These are phyloP conservation scores for Dipodomys ordii DNA, from an alignment of 2,113 vertebrate genomes.

Conservation along the genomic window DNA sequence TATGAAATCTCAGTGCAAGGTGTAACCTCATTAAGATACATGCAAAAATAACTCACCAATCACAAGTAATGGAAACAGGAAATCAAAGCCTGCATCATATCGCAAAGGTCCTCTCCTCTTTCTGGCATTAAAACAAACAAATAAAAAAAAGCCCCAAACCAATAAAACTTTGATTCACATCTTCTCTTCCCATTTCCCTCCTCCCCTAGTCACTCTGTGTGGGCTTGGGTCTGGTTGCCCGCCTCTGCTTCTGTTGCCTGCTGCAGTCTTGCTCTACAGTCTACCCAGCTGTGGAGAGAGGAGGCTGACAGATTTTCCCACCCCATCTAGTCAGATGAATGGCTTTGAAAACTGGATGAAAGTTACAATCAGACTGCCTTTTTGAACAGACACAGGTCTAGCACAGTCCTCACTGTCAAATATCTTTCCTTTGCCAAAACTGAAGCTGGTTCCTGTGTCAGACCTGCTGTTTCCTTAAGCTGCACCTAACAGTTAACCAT, in stretches of 20 bases:
- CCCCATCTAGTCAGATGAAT: neutral
- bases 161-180: neutral
- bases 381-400: neutral
- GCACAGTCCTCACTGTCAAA: neutral
- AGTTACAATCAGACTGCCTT: slow-evolving; percentile 1
- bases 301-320: neutral
- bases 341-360: slow-evolving; percentile 26
- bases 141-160: too few species aligned
- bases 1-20: slow-evolving; percentile 19
- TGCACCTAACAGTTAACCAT: neutral
- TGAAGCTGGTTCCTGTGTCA: neutral
- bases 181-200: neutral
- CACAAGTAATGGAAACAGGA: neutral
- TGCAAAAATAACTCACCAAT: slow-evolving; percentile 62
- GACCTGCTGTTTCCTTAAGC: neutral
- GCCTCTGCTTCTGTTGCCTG: neutral
- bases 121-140: neutral
- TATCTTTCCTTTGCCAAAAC: neutral
- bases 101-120: neutral
- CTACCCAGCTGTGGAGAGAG: slow-evolving; percentile 16
- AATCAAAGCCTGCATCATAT: neutral
- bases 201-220: neutral
- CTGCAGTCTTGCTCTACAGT: neutral
- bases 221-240: neutral
- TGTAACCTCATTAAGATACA: slow-evolving; percentile 53